Base-by-base conservation (phyloP, 2,113 vertebrate genomes). In the Daphoenositta chrysoptera region DNA sequence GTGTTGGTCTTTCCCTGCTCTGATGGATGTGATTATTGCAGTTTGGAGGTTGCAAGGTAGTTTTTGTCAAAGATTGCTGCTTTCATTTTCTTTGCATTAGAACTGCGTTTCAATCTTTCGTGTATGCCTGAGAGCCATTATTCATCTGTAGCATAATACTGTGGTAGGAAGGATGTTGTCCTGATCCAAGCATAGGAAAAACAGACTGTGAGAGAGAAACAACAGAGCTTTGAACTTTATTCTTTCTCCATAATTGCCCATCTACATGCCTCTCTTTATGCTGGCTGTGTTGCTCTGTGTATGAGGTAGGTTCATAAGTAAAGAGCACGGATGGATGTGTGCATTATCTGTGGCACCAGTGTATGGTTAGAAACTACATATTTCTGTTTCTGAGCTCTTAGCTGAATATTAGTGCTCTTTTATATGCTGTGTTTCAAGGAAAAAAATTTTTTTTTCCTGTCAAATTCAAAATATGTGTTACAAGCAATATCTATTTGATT, bases 51-150 rank as follows among this genome's bases (percentile, higher is more conserved):
- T 54, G 48, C 14, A 40, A 13, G 6, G 21, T 5, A 50, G 9
- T 30, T 95, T 80, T 72, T 33, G 11, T 44, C 50, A 66, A 28
- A 79, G 22, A 28, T n/a, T 33, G 2, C 4, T 61, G 10, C 10
- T 58, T 66, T 56, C 1, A 31, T 66, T 83, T 89, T 23, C 15
- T 63, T 53, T 79, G 31, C 33, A 10, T 64, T 65, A 63, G 15
- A 71, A 20, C 6, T 20, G 22, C 35, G 23, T 58, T 87, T 73
- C 42, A n/a, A 1, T 42, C 4, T 56, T 50, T n/a, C 1, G 0
- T 51, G 11, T 12, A 5, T 35, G 10, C 37, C 37, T 44, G 5
- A 33, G 27, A 37, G 20, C 23, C 2, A 31, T 72, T 63, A 39
- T 42, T 68, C 28, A 42, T 13, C 50, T 82, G 11, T 31, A 14